A percentile compares a stretch with the other conserved stretches of the same genome.
Conservation (phyloP, 2,888 invertebrate genomes). For the Lithosia quadra region DNA sequence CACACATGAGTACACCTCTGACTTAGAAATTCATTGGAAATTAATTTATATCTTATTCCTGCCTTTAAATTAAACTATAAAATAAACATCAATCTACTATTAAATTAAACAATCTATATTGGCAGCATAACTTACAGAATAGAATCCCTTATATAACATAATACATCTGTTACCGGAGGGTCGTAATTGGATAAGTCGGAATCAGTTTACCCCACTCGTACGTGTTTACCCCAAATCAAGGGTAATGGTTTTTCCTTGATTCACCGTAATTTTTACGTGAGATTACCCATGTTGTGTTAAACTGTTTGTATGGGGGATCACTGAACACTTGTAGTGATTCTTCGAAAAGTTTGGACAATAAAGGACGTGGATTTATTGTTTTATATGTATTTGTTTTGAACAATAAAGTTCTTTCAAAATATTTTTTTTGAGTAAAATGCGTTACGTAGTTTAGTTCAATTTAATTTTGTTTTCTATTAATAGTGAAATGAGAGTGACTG, state of each 20-base stretch:
- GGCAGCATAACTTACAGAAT: conserved; percentile 28
- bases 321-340: conserved; percentile 11
- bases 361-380: not conserved
- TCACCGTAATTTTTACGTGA: conserved; percentile 64
- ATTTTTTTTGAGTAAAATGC: no score
- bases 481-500: no score
- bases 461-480: no score
- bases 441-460: not conserved
- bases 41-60: not conserved
- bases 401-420: no score
- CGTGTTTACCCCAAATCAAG: conserved; percentile 81
- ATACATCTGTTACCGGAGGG: conserved; percentile 58
- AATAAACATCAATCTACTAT: no score
- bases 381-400: no score
- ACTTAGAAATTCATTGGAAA: not conserved
- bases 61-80: no score
- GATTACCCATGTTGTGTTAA: conserved; percentile 50
- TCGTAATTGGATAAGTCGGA: conserved; percentile 84
- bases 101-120: conserved; percentile 8
- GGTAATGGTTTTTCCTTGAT: conserved; percentile 74
- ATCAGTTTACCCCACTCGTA: conserved; percentile 85
- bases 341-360: conserved; percentile 16
- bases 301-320: conserved; percentile 38
- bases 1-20: not conserved
- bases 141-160: conserved; percentile 36